Base-by-base conservation (phyloP, 1,140 invertebrate species). In the Neuroterus valhalla region DNA sequence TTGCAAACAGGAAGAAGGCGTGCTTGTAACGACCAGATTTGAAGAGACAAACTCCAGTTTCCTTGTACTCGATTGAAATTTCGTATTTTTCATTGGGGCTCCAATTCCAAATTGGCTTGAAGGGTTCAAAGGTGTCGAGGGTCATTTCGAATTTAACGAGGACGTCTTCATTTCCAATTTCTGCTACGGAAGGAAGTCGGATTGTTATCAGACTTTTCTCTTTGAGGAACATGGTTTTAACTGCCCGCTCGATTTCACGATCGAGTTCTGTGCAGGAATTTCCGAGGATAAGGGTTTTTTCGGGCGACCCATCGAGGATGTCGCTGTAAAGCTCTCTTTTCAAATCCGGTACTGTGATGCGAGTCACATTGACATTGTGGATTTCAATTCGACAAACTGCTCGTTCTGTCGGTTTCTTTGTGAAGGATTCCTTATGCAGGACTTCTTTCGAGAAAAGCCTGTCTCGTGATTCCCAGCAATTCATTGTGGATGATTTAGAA, bases 1-100 rank as follows among this genome's bases (percentile, higher is more conserved):
- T 92, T 43, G 90, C 92, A 84, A 95, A 94, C 82, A 88, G 88
- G 21, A 86, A 79, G 81, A 92, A 93, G 4, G 92, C 91, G 77
- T 91, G 90, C 11, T 86, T 70, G 48, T 88, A 76, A 71, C 87
- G 82, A 26, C 78, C 78, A 0, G 75, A 67, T 70, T 87, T 82
- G 73, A 90, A 92, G 21, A 92, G 79, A 50, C 86, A 74, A 0
- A 90, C 86, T 3, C 91, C 92, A 10, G 21, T 75, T 74, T 86
- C 83, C 79, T 90, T 90, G 45, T 86, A 83, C 69, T 86, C 84
- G 4, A 84, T 76, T 0, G 91, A 88, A 48, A 79, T 76, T 5
- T 87, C 70, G 76, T 90, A 90, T 68, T 91, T 91, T 75, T 88
- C 86, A 44, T 86, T 73, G n/a, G 81, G 76, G 10, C 74, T 85